Evolutionary conservation across 2,113 vertebrate genomes (phyloP), one percentile per base, ranked within the genome.

Genomic region (Malurus melanocephalus): DNA sequence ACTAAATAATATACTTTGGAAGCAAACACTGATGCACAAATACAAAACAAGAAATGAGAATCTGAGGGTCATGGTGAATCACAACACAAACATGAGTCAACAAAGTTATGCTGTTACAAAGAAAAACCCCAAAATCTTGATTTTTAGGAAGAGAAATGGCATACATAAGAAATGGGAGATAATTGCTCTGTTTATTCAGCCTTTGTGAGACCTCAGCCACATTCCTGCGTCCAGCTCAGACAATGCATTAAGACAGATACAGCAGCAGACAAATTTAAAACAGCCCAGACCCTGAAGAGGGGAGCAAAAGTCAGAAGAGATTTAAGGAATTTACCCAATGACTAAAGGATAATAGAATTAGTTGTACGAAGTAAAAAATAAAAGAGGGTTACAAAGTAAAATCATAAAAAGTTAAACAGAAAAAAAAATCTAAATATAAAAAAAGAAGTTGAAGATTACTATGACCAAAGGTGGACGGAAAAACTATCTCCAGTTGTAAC

Each of bases 141-240:
- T 61, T 89, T 90, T 90, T 87, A 89, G 40, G 79, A 89, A 89
- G 23, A 84, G 64, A 38, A 88, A 45, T 40, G 56, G 51, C 51
- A 51, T 19, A 45, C 22, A 7, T 51, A 89, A 89, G 43, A 73
- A 89, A 82, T n/a, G 5, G 40, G 45, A 89, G 79, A 42, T 69
- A 89, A 94, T 46, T 64, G 72, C 35, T 75, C 57, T 91, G 79
- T 87, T 92, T 92, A 92, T 82, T 87, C 68, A 85, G 90, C 64
- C 64, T 67, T 72, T 85, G 42, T 27, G 55, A 93, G 85, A 81
- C 71, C 88, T 87, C 75, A 89, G 75, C 51, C 56, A 77, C 85
- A 92, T 92, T 94, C 85, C 79, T 85, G 64, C 18, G 85, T 80
- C 68, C 33, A 55, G 75, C 75, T 85, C 87, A 85, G 52, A 91